Percentiles rank a stretch among this genome's conserved stretches.
Conservation (phyloP, 2,888 invertebrate genomes). For the Ennomos fuscantarius region DNA sequence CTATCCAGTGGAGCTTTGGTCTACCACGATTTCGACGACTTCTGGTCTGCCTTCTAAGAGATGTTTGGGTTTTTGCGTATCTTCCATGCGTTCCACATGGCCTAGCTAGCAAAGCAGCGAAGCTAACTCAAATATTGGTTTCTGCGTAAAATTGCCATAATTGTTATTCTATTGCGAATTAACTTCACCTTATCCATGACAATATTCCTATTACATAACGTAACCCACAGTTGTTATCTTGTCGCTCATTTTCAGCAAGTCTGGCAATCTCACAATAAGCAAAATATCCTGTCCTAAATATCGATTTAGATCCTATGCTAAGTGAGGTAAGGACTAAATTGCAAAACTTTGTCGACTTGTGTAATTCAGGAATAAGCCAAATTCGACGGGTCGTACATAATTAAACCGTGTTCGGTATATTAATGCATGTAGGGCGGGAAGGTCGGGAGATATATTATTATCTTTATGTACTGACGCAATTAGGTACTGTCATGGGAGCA, state of each 20-base stretch:
- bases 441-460: slow-evolving; percentile 6
- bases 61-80: no score
- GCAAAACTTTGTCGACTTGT: neutral
- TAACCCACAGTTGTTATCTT: neutral
- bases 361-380: slow-evolving; percentile 13
- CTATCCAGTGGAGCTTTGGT: no score
- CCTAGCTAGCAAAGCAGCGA: no score
- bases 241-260: slow-evolving; percentile 2
- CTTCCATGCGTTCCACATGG: no score
- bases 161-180: no score
- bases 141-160: no score
- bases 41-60: no score
- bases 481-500: neutral
- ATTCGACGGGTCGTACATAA: slow-evolving; percentile 11
- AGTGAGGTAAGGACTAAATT: neutral
- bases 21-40: no score
- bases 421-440: slow-evolving; percentile 7
- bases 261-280: slow-evolving; percentile 2
- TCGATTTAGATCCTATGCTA: neutral
- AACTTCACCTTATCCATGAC: no score
- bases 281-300: neutral
- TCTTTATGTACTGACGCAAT: neutral
- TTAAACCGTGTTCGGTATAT: slow-evolving; percentile 14
- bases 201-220: no score
- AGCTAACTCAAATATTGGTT: no score